Evolutionary conservation across 2,113 vertebrate genomes (phyloP), one percentile per base, ranked within the genome.

Genomic region (Arenaria interpres): DNA sequence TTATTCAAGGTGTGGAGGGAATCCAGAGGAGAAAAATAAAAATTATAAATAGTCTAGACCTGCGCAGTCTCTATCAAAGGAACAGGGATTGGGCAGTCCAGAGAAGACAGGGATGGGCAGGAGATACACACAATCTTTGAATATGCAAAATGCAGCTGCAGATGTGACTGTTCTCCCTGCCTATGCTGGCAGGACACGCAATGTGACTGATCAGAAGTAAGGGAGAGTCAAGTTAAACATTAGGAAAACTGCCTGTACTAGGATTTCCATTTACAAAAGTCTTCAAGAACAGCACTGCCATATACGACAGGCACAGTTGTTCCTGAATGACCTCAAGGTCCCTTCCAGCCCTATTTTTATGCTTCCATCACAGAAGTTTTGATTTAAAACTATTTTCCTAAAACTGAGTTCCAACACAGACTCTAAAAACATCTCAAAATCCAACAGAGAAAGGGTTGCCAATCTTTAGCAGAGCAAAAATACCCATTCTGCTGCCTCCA

Each of bases 341-440:
- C 39, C 35, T 76, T 76, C 71, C 48, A 89, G 81, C 24, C 35
- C 84, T 95, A 81, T 96, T 95, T 95, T 97, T 94, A 89, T 76
- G 69, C 33, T 79, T 85, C 14, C 63, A 87, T 82, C 62, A 72
- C n/a, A 53, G 3, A 82, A 71, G 69, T 89, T 93, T 83, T 82
- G 66, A 92, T 69, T 89, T 89, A 81, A 54, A 94, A 87, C 62
- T 85, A 66, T 95, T 91, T 97, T 94, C 88, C 83, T 92, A 57
- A 67, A 78, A 56, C 69, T 6, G 8, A 93, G 45, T 89, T 94
- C 84, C 87, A 96, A 80, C 62, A 41, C 4, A 45, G 45, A 53
- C 14, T 81, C 79, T 93, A 86, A 87, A 96, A 94, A 37, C 4
- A 2, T 66, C 74, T 88, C 73, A 60, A 81, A 89, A 93, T 39